These are phyloP conservation scores for Lithophane ornitopus DNA, from an alignment of 2,888 invertebrate genomes.

Conservation along the genomic window DNA sequence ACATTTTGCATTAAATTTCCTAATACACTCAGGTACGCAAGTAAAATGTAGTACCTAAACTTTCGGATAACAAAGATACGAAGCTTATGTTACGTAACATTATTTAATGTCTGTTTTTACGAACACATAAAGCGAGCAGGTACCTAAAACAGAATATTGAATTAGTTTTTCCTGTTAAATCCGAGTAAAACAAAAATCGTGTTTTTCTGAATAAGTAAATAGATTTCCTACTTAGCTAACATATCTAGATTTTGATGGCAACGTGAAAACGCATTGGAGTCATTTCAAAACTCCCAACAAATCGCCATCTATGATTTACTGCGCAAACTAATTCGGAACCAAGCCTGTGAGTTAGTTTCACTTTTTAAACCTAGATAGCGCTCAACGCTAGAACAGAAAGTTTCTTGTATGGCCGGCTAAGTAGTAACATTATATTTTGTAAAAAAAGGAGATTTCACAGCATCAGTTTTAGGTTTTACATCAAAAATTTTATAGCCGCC, in stretches of 20 bases:
- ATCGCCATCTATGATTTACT: constrained; percentile 44
- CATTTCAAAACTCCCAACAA: background rate
- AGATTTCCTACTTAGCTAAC: background rate
- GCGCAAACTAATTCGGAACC: background rate
- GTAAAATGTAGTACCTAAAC: background rate
- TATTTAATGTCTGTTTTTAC: background rate
- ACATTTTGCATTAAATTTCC: no score
- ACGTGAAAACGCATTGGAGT: no score
- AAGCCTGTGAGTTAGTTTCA: background rate
- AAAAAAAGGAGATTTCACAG: background rate
- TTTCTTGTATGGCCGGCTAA: background rate
- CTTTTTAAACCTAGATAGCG: constrained; percentile 26
- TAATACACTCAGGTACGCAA: no score
- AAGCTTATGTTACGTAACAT: background rate
- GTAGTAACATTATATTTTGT: no score
- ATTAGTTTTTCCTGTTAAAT: background rate
- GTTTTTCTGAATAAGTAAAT: background rate
- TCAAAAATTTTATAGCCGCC: background rate
- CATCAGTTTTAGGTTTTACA: background rate
- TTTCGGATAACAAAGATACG: background rate
- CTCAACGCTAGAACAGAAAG: background rate
- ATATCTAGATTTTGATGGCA: background rate
- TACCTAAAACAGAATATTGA: background rate
- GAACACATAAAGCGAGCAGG: background rate
- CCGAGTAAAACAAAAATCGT: background rate